Percentiles rank a stretch among this genome's conserved stretches.
These are phyloP conservation scores for Danio kyathit DNA, from an alignment of 2,797 vertebrate genomes.

Conservation along the genomic window DNA sequence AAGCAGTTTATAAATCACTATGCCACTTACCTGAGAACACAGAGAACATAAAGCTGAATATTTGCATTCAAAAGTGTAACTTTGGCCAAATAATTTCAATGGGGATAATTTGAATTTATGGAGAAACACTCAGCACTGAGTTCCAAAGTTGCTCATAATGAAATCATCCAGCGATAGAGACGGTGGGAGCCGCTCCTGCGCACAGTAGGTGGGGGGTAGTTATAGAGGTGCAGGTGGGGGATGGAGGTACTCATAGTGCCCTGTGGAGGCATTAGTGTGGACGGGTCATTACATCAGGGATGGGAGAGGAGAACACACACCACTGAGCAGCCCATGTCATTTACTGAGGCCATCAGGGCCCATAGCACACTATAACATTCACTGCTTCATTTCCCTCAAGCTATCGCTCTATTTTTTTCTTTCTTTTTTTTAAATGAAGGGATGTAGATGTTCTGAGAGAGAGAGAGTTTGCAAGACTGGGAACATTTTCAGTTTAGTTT, in stretches of 20 bases:
- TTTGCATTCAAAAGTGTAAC: conserved; percentile 49
- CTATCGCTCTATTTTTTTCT: conserved; percentile 57
- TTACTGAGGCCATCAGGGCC: conserved; percentile 66
- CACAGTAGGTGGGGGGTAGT: conserved; percentile 44
- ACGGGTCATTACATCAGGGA: conserved; percentile 69
- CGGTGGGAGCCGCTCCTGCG: conserved; percentile 42
- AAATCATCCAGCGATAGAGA: conserved; percentile 46
- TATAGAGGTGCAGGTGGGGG: conserved; percentile 59
- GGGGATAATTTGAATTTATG: conserved; percentile 54
- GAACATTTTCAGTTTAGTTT: conserved; percentile 51
- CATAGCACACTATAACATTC: conserved; percentile 66
- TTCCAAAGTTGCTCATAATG: conserved; percentile 56
- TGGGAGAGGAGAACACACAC: conserved; percentile 65
- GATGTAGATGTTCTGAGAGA: conserved; percentile 57
- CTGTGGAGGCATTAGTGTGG: conserved; percentile 66
- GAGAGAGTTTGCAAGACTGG: conserved; percentile 55
- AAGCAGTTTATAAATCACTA: conserved; percentile 37
- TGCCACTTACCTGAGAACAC: conserved; percentile 43
- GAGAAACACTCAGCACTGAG: conserved; percentile 41
- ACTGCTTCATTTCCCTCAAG: conserved; percentile 64
- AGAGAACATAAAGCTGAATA: conserved; percentile 29
- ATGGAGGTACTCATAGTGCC: conserved; percentile 61
- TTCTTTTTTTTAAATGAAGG: conserved; percentile 48
- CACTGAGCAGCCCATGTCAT: conserved; percentile 66
- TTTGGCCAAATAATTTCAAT: conserved; percentile 50